These are phyloP conservation scores for Parambassis ranga DNA, from an alignment of 2,797 vertebrate genomes.

Conservation along the genomic window DNA sequence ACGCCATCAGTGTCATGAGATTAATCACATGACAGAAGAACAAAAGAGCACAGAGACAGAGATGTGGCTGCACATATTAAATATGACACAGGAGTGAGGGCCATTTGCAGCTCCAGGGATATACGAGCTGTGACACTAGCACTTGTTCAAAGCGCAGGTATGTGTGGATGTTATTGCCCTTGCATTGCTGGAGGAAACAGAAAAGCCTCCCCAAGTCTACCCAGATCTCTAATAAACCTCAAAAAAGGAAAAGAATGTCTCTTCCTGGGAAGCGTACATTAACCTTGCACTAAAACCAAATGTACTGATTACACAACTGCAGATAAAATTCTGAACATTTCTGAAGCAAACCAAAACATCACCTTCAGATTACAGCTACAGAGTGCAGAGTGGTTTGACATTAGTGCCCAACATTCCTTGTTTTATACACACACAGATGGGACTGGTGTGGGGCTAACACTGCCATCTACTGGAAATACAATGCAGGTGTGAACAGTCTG, in stretches of 20 bases:
- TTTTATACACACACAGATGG: neutral
- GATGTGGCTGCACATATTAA: neutral
- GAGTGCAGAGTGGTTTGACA: constrained; percentile 1
- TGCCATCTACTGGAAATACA: constrained; percentile 60
- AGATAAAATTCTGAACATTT: constrained; percentile 68
- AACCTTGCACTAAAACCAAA: constrained; percentile 42
- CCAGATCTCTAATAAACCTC: constrained; percentile 21
- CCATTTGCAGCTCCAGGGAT: too few species aligned
- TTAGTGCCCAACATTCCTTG: constrained; percentile 10
- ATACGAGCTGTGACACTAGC: too few species aligned
- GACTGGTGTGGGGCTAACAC: constrained; percentile 25
- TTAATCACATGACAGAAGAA: constrained; percentile 15
- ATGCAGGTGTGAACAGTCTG: neutral
- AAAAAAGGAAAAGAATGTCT: constrained; percentile 45
- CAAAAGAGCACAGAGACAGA: neutral
- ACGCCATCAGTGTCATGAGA: constrained; percentile 11
- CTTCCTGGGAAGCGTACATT: constrained; percentile 38
- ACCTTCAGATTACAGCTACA: constrained; percentile 42
- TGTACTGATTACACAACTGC: constrained; percentile 11
- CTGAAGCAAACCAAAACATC: constrained; percentile 57
- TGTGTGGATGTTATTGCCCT: neutral
- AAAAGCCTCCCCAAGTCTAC: constrained; percentile 9
- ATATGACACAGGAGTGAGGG: neutral
- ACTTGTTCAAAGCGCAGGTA: neutral
- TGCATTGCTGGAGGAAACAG: constrained; percentile 14